Evolutionary conservation across 2,797 vertebrate species (phyloP).

Genomic region (Phaenicophaeus curvirostris): DNA sequence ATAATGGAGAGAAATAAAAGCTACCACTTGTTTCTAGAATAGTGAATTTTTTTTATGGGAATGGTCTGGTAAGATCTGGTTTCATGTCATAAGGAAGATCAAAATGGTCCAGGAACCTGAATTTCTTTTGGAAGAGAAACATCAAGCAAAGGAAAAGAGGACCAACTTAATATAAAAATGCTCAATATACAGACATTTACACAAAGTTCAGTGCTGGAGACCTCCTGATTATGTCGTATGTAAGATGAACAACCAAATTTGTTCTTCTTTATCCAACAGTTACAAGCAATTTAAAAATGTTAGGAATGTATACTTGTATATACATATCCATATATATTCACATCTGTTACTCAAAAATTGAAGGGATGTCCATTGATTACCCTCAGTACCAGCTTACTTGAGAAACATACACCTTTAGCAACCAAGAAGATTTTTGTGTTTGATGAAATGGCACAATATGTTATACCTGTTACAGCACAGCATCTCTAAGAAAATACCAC

Average conservation of each 20-base stretch:
- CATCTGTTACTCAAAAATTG: background rate
- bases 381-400: background rate
- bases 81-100: background rate
- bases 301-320: background rate
- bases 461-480: slow-evolving; percentile 54
- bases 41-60: background rate
- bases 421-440: slow-evolving; percentile 18
- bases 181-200: background rate
- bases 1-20: background rate
- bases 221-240: background rate
- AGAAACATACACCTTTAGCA: background rate
- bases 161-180: background rate
- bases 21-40: background rate
- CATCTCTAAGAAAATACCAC: slow-evolving; percentile 61
- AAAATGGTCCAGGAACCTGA: background rate
- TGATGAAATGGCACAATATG: slow-evolving; percentile 52
- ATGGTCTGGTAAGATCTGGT: background rate
- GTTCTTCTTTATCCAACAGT: background rate
- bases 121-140: background rate
- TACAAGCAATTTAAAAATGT: background rate
- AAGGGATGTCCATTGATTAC: background rate
- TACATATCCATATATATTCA: background rate
- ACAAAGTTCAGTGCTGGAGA: background rate
- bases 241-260: background rate
- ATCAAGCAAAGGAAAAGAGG: background rate